Conservation (phyloP, 2,113 vertebrate species). For the Petrocephalus zakoni region DNA sequence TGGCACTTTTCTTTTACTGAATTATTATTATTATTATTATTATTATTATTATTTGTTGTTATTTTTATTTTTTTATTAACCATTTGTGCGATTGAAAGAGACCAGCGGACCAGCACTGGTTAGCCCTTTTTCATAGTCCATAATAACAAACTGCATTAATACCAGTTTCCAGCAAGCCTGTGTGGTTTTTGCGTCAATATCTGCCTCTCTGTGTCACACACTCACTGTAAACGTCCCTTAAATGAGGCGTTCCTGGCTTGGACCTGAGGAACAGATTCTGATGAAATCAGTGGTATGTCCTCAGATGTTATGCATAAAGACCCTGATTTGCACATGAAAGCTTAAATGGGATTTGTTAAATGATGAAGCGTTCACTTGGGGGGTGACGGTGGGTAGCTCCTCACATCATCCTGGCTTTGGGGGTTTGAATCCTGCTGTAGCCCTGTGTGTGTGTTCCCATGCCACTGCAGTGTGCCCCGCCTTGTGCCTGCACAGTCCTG, state of each 20-base stretch:
- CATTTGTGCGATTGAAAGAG: constrained; percentile 15
- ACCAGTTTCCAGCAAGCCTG: constrained; percentile 20
- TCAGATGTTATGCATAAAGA: not conserved
- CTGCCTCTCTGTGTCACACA: not conserved
- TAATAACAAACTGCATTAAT: constrained; percentile 28
- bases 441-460: not conserved
- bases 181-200: not conserved
- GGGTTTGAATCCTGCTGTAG: not conserved
- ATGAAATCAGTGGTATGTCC: not conserved
- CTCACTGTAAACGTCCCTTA: not conserved
- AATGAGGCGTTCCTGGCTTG: not conserved
- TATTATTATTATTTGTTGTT: not conserved
- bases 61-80: constrained; percentile 22
- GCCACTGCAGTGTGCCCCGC: too few relatives aligned
- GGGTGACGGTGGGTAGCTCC: not conserved
- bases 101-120: constrained; percentile 8
- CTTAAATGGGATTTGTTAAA: not conserved
- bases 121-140: constrained; percentile 25
- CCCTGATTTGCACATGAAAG: not conserved
- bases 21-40: constrained; percentile 1
- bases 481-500: too few relatives aligned
- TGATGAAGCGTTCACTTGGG: not conserved
- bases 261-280: not conserved
- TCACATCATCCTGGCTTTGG: not conserved
- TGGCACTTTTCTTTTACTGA: constrained; percentile 11